Evolutionary conservation across 2,113 vertebrate genomes (phyloP).

Genomic region (Pitta sordida): DNA sequence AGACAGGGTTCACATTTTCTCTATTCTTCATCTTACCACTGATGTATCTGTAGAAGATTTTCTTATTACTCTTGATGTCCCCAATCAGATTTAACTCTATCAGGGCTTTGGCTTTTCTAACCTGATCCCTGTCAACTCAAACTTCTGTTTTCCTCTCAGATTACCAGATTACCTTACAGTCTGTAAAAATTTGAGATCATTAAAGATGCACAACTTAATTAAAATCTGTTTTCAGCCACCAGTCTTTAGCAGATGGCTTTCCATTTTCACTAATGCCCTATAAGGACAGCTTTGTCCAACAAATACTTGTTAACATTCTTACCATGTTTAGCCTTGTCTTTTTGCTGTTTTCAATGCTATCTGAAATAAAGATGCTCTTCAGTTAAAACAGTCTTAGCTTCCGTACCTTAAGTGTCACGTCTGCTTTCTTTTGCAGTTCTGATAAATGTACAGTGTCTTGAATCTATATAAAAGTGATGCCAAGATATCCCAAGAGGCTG

Average conservation of each 20-base stretch:
- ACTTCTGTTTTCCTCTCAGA: neutral
- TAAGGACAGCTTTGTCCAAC: neutral
- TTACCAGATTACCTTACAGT: neutral
- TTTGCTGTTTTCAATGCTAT: neutral
- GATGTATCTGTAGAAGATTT: neutral
- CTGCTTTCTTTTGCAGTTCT: neutral
- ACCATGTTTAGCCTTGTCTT: neutral
- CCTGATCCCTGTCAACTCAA: neutral
- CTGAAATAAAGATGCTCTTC: conserved; percentile 27
- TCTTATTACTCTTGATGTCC: neutral
- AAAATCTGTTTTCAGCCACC: neutral
- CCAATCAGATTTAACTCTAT: neutral
- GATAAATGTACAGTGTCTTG: conserved; percentile 42
- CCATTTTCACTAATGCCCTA: neutral
- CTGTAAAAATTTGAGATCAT: neutral
- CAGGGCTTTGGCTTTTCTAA: neutral
- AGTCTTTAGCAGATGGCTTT: neutral
- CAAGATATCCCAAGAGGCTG: conserved; percentile 43
- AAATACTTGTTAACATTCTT: neutral
- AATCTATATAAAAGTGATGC: conserved; percentile 33
- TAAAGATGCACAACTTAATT: neutral
- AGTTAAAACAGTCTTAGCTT: neutral
- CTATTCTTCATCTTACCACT: neutral
- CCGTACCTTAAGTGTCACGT: conserved; percentile 12
- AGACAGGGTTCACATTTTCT: neutral